phyloP scores from a whole-genome alignment of 2,888 invertebrate genomes.

The Sesia bembeciformis region DNA sequence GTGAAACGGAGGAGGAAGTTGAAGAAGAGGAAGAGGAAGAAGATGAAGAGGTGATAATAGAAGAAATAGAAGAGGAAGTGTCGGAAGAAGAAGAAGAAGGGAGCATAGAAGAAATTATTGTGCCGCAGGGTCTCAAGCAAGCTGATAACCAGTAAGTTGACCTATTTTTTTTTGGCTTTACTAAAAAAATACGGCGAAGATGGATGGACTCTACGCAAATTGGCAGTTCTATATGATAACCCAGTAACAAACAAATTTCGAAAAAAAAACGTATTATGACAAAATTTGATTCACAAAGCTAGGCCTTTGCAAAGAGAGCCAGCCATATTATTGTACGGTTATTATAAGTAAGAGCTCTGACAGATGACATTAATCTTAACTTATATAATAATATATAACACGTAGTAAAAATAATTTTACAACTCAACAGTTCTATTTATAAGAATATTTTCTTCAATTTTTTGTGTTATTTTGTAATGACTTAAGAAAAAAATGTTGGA shows the following conservation, averaged over 20 bases:
- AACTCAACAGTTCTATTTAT: too few relatives aligned
- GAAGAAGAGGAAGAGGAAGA: slow-evolving; percentile 35
- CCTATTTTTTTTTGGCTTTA: background rate
- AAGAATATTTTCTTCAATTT: too few relatives aligned
- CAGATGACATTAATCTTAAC: background rate
- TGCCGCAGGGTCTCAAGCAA: slow-evolving; percentile 6
- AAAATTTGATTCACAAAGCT: background rate
- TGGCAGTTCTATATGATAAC: too few relatives aligned
- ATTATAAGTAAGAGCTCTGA: background rate
- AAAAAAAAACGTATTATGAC: background rate
- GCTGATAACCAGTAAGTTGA: slow-evolving; percentile 10
- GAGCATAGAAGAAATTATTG: slow-evolving; percentile 12
- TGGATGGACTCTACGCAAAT: too few relatives aligned
- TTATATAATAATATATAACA: background rate
- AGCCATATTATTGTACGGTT: background rate
- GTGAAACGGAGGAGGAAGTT: slow-evolving; percentile 7
- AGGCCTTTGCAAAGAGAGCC: background rate
- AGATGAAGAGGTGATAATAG: slow-evolving; percentile 36
- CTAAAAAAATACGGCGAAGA: too few relatives aligned
- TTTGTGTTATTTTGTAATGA: too few relatives aligned
- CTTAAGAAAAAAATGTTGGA: too few relatives aligned
- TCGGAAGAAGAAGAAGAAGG: slow-evolving; percentile 18
- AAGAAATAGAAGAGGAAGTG: slow-evolving; percentile 23
- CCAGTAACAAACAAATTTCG: too few relatives aligned
- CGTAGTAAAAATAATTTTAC: too few relatives aligned